phyloP scores from a whole-genome alignment of 2,113 vertebrate species.

The Bujurquina vittata region DNA sequence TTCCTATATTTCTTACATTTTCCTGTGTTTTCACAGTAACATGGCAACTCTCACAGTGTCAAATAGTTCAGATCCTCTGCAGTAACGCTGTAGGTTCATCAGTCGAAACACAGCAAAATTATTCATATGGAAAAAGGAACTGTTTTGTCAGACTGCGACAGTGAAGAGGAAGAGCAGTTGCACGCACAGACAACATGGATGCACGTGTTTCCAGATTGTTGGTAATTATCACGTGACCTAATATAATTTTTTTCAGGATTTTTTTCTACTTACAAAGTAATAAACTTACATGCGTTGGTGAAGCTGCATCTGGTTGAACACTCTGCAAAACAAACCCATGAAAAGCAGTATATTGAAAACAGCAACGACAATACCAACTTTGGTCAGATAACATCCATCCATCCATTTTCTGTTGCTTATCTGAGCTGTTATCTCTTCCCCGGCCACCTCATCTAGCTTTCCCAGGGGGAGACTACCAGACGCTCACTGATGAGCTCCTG shows the following conservation, averaged over 20 bases:
- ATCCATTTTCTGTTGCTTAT: not conserved
- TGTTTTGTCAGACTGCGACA: not conserved
- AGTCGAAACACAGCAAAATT: not conserved
- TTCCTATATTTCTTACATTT: not conserved
- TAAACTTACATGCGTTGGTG: slow-evolving; percentile 93
- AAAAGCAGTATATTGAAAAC: not conserved
- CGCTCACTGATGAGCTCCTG: not conserved
- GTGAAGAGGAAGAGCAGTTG: not conserved
- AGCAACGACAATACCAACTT: not conserved
- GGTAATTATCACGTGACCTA: not conserved
- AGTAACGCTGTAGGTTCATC: not conserved
- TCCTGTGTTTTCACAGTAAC: not conserved
- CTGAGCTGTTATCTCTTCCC: not conserved
- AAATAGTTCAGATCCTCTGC: not conserved
- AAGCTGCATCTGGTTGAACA: slow-evolving; percentile 96
- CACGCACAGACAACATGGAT: rapidly evolving
- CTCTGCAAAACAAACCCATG: slow-evolving; percentile 82
- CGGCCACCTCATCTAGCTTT: not conserved
- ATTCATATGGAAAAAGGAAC: slow-evolving; percentile 1
- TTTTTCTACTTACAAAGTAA: not conserved
- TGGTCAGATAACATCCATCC: not conserved
- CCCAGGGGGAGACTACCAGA: not conserved
- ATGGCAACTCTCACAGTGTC: not conserved
- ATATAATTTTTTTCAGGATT: not conserved
- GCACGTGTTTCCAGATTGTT: not conserved